phyloP scores from a whole-genome alignment of 2,888 invertebrate genomes.

The Nemurella pictetii region DNA sequence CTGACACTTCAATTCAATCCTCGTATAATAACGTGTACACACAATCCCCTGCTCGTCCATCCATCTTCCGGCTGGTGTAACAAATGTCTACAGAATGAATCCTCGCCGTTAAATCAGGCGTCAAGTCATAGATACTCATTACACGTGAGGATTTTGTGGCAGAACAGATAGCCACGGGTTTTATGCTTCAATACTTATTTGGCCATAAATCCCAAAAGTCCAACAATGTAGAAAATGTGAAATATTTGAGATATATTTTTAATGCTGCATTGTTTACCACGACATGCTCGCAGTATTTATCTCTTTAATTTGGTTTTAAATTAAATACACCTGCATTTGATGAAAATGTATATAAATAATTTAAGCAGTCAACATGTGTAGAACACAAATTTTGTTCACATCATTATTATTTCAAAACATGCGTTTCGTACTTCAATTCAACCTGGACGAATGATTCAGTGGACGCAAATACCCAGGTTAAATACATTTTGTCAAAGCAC shows the following conservation, averaged over 20 bases:
- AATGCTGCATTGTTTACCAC: neutral
- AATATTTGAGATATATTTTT: neutral
- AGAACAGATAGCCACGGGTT: neutral
- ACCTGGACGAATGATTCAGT: neutral
- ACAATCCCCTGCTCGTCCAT: slow-evolving; percentile 16
- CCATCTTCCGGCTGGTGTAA: neutral
- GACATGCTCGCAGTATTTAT: too few relatives aligned
- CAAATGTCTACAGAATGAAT: slow-evolving; percentile 9
- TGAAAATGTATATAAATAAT: neutral
- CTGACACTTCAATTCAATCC: slow-evolving; percentile 16
- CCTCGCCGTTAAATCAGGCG: neutral
- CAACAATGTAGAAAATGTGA: neutral
- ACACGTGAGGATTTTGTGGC: neutral
- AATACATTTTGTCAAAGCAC: neutral
- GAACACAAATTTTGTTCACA: neutral
- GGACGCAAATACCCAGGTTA: neutral
- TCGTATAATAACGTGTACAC: neutral
- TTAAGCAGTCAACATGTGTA: neutral
- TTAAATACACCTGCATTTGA: neutral
- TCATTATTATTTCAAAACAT: neutral
- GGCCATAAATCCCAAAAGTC: neutral
- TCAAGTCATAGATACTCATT: neutral
- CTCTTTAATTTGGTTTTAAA: neutral
- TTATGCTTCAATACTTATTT: neutral
- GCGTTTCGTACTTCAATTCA: neutral